Conservation (phyloP, 2,888 invertebrate species). For the Pherbina coryleti region DNA sequence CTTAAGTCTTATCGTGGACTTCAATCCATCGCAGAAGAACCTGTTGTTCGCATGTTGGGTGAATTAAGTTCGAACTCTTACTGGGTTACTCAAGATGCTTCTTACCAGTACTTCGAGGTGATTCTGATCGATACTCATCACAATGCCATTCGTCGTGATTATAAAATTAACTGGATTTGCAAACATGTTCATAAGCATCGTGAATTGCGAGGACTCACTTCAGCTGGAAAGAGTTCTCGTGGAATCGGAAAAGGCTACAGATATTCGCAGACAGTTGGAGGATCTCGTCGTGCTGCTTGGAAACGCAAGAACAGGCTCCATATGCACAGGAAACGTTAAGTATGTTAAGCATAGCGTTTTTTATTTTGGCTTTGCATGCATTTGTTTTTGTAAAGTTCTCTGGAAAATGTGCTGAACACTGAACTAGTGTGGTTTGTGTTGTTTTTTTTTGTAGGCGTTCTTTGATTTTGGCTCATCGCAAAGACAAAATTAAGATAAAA, state of each 20-base stretch:
- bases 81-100: slow-evolving; percentile 99
- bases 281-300: slow-evolving; percentile 96
- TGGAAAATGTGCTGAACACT: no score
- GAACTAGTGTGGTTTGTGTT: no score
- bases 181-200: slow-evolving; percentile 98
- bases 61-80: slow-evolving; percentile 96
- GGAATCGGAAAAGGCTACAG: slow-evolving; percentile 96
- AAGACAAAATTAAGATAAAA: no score
- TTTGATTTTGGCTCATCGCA: no score
- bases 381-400: no score
- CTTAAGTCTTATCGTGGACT: no score
- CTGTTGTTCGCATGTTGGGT: slow-evolving; percentile 95
- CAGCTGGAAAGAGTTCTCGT: slow-evolving; percentile 94
- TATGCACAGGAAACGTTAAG: slow-evolving; percentile 96
- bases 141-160: slow-evolving; percentile 90
- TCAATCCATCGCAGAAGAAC: no score
- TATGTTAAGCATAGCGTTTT: no score
- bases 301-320: slow-evolving; percentile 93
- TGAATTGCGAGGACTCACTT: slow-evolving; percentile 97
- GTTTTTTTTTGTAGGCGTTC: no score
- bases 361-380: no score
- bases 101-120: slow-evolving; percentile 98
- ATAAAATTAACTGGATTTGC: slow-evolving; percentile 98
- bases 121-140: slow-evolving; percentile 83
- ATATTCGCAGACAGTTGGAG: slow-evolving; percentile 96